Evolutionary conservation across 2,113 vertebrate species (phyloP).

Genomic region (Larimichthys crocea): DNA sequence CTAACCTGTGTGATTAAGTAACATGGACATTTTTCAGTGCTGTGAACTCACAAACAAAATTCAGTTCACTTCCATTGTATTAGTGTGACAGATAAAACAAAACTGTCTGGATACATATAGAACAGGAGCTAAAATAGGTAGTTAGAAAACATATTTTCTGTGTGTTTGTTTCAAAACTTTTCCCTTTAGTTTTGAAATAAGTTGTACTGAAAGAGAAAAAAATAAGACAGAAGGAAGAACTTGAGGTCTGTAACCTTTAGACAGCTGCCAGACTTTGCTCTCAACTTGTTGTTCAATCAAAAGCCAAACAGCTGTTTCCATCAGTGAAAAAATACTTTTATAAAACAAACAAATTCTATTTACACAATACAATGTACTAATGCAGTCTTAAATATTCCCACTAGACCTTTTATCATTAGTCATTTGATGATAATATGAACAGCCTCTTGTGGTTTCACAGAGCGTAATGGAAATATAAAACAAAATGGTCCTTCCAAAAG

Average conservation of each 20-base stretch:
- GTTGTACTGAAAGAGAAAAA: neutral
- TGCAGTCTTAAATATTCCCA: neutral
- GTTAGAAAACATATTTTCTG: neutral
- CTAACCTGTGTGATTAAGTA: neutral
- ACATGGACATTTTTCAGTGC: too few relatives aligned
- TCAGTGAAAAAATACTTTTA: constrained; percentile 25
- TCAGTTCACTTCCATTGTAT: too few relatives aligned
- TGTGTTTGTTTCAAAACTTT: too few relatives aligned
- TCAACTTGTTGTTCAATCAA: constrained; percentile 1
- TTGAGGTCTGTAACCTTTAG: neutral
- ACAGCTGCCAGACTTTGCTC: constrained; percentile 7
- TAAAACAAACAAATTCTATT: constrained; percentile 44
- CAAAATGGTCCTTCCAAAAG: neutral
- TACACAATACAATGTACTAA: constrained; percentile 31
- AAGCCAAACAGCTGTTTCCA: constrained; percentile 8
- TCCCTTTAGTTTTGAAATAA: neutral
- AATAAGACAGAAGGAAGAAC: neutral
- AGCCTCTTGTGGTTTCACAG: neutral
- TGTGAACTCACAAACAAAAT: too few relatives aligned
- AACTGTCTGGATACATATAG: too few relatives aligned
- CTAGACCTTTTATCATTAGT: neutral
- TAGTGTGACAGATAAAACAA: too few relatives aligned
- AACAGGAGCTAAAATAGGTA: too few relatives aligned
- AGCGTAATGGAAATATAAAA: neutral
- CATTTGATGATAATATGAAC: constrained; percentile 61